These are phyloP conservation scores for Macaca nemestrina DNA, from an alignment of 2,113 vertebrate species.

Conservation along the genomic window DNA sequence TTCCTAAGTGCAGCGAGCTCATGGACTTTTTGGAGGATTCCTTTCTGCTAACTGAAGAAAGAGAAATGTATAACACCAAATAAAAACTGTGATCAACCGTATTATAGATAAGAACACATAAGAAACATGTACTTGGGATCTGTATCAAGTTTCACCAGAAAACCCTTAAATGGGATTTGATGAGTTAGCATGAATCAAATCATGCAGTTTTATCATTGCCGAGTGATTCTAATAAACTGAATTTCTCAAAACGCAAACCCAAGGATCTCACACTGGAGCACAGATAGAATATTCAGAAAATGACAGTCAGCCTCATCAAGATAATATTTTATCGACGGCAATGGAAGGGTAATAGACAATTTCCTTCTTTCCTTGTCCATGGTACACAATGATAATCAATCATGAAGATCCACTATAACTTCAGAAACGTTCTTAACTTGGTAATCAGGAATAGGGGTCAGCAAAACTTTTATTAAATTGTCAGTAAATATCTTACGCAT, in stretches of 20 bases:
- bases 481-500: background rate
- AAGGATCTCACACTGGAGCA: background rate
- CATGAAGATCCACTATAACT: background rate
- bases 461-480: background rate
- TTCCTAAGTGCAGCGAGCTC: background rate
- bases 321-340: background rate
- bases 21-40: background rate
- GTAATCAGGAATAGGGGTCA: background rate
- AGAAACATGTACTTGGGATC: background rate
- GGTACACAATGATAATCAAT: background rate
- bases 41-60: background rate
- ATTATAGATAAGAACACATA: background rate
- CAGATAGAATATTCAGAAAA: background rate
- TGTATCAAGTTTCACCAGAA: background rate
- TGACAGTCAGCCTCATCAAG: slow-evolving; percentile 2
- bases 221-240: slow-evolving; percentile 1
- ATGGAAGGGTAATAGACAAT: background rate
- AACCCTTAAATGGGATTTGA: background rate
- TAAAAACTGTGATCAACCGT: background rate
- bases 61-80: background rate
- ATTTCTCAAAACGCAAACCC: background rate
- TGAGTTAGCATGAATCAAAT: background rate
- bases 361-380: background rate
- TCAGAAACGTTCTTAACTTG: background rate
- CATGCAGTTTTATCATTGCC: background rate